Percentiles rank a stretch among this genome's conserved stretches.
These are phyloP conservation scores for Crocuta crocuta DNA, from an alignment of 2,113 vertebrate genomes.

Conservation along the genomic window DNA sequence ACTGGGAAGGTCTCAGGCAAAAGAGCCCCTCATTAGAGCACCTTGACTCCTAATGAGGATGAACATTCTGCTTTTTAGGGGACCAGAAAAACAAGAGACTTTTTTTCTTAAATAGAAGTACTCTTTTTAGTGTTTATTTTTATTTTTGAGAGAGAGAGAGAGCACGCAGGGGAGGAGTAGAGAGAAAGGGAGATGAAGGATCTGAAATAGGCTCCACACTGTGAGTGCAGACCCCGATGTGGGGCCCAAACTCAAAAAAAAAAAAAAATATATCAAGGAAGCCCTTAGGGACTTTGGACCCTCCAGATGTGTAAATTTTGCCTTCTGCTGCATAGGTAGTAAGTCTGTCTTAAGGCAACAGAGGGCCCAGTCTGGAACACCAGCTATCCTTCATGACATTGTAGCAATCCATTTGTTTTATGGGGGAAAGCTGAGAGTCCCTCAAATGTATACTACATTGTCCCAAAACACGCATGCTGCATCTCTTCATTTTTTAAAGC, in stretches of 20 bases:
- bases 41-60: not conserved
- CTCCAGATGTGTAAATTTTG: constrained; percentile 98
- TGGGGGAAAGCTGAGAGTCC: constrained; percentile 98
- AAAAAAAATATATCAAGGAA: not conserved
- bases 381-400: constrained; percentile 99
- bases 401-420: constrained; percentile 99
- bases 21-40: not conserved
- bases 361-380: constrained; percentile 98
- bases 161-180: no score
- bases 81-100: not conserved
- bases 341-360: constrained; percentile 96
- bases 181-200: no score
- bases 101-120: not conserved
- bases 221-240: no score
- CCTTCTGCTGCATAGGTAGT: constrained; percentile 96
- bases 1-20: not conserved
- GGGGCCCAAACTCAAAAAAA: no score
- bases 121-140: no score
- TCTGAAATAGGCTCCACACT: no score
- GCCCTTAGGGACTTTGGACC: constrained; percentile 97
- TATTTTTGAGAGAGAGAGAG: no score
- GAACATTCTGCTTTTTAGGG: not conserved
- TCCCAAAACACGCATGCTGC: constrained; percentile 98
- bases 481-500: constrained; percentile 96
- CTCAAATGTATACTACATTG: constrained; percentile 99